A percentile compares a stretch with the other conserved stretches of the same genome.
phyloP scores from a whole-genome alignment of 2,888 invertebrate species.

The Cistogaster globosa region DNA sequence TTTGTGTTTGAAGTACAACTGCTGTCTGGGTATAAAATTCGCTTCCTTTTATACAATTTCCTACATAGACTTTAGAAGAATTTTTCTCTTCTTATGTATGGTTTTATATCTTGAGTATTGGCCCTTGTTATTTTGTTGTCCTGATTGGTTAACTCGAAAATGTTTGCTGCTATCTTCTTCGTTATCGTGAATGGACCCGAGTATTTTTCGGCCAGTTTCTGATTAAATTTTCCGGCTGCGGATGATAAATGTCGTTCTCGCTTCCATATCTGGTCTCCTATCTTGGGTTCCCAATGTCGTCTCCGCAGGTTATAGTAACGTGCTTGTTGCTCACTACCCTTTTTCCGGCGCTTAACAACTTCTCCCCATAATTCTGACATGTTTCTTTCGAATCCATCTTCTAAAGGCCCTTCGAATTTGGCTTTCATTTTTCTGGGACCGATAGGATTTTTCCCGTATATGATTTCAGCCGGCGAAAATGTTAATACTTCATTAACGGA shows the following conservation, averaged over 20 bases:
- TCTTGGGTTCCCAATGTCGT: background rate
- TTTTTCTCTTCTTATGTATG: too few relatives aligned
- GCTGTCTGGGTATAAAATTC: too few relatives aligned
- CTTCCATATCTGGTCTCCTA: conserved; percentile 1
- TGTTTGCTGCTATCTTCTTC: background rate
- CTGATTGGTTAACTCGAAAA: too few relatives aligned
- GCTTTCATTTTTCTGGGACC: background rate
- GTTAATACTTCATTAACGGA: background rate
- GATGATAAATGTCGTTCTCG: background rate
- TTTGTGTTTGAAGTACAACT: too few relatives aligned
- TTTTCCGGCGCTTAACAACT: background rate
- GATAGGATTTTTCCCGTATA: too few relatives aligned
- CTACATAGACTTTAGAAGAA: too few relatives aligned
- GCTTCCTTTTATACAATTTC: too few relatives aligned
- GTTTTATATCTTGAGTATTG: too few relatives aligned
- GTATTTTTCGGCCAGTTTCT: too few relatives aligned
- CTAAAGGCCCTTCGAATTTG: background rate
- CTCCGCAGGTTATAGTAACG: background rate
- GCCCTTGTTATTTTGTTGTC: too few relatives aligned
- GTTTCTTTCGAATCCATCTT: background rate
- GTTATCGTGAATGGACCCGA: too few relatives aligned
- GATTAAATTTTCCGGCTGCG: background rate
- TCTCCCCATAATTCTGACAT: background rate
- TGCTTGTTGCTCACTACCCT: too few relatives aligned
- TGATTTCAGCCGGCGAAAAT: background rate